Percentiles rank a stretch among this genome's conserved stretches.
Evolutionary conservation across 2,113 vertebrate species (phyloP).

Genomic region (Pelodiscus sinensis): DNA sequence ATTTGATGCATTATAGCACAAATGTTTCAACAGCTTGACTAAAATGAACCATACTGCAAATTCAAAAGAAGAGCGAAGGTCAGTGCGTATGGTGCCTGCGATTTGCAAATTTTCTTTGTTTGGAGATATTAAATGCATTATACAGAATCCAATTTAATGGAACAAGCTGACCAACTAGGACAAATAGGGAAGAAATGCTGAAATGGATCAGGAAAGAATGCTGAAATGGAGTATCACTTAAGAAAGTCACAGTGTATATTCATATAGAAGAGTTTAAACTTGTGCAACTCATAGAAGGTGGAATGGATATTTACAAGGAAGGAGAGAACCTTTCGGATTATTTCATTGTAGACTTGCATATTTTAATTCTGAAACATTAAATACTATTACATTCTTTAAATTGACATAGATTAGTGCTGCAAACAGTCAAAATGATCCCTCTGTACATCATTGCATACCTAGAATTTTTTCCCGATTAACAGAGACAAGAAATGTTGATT

Average conservation of each 20-base stretch:
- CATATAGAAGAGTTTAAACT: background rate
- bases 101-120: slow-evolving; percentile 68
- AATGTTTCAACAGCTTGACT: slow-evolving; percentile 83
- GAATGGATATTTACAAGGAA: background rate
- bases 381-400: background rate
- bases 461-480: background rate
- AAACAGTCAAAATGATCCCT: background rate
- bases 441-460: background rate
- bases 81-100: slow-evolving; percentile 49
- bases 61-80: slow-evolving; percentile 73
- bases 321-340: background rate
- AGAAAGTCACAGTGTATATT: background rate
- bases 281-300: background rate
- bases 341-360: background rate
- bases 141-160: slow-evolving; percentile 23
- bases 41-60: slow-evolving; percentile 77
- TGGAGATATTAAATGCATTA: slow-evolving; percentile 57
- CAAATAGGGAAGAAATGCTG: background rate
- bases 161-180: slow-evolving; percentile 35
- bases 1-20: slow-evolving; percentile 80
- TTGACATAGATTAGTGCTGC: background rate
- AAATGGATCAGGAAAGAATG: background rate
- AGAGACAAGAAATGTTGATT: background rate
- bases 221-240: slow-evolving; percentile 31
- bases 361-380: background rate